Base-by-base conservation (phyloP, 1,140 invertebrate genomes). In the Pygmarrhopalites habei region DNA sequence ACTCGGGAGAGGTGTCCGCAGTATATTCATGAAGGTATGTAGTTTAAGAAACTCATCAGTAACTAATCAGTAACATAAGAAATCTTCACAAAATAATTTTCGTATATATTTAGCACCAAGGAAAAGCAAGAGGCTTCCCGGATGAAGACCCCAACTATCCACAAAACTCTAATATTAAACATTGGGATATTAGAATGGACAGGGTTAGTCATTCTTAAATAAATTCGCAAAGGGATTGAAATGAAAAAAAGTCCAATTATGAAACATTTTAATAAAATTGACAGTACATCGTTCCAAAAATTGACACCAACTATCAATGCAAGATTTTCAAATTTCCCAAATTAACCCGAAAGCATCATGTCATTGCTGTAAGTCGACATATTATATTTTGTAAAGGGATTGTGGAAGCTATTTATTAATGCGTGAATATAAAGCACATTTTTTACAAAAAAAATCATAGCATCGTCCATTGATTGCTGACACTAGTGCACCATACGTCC, bases 291-390 rank as follows among this genome's bases (percentile, higher is more conserved):
- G 62, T 59, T 32, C 55, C 41, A 15, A 35, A 35, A 39, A 35
- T 30, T 21, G 56, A 58, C 21, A 53, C 63, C 70, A 75, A 79
- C 29, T 91, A 91, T 73, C 90, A 87, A 87, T 90, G 88, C 73
- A 90, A 89, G 77, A 87, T 91, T 21, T 87, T 90, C 74, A 86
- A 85, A 76, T 82, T 83, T 0, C 88, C 89, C 0, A 70, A 75
- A 1, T 71, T 90, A 1, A 76, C 78, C 0, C 75, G 74, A 15
- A 90, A 90, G 72, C 85, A 90, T 70, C 89, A 91, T 68, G 88
- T 90, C 73, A 83, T 90, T 63, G 88, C 87, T 60, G 80, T 82
- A 73, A 79, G 76, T 74, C 32, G 32, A 7, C 64, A 32, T 79
- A 77, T 57, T 4, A 25, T 26, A 39, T 39, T 25, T n/a, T n/a